Percentiles rank a stretch among this genome's conserved stretches.
Conservation (phyloP, 2,113 vertebrate species). For the Spheniscus mendiculus region DNA sequence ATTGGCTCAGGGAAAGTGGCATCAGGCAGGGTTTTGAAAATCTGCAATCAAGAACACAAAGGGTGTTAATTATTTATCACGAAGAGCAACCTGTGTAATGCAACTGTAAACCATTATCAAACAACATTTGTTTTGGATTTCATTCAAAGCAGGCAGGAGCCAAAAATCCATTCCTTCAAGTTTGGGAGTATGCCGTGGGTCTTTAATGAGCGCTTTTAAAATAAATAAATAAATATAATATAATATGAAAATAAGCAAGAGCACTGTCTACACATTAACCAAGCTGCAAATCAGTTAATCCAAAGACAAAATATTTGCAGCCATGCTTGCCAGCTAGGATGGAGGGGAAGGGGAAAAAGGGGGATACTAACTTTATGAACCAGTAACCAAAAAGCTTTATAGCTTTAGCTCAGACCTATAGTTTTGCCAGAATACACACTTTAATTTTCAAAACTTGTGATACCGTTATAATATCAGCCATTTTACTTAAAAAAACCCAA, state of each 20-base stretch:
- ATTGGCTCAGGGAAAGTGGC: constrained; percentile 72
- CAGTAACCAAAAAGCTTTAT: neutral
- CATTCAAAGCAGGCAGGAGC: constrained; percentile 41
- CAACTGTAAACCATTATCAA: constrained; percentile 59
- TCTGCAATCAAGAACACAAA: constrained; percentile 85
- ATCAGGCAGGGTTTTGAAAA: constrained; percentile 91
- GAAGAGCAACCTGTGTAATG: constrained; percentile 47
- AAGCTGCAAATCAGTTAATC: constrained; percentile 35
- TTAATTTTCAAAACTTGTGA: constrained; percentile 3
- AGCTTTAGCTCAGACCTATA: neutral
- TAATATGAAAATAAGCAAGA: constrained; percentile 39
- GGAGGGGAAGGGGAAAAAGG: neutral
- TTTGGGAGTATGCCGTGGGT: neutral
- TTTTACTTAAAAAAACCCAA: neutral
- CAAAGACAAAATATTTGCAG: constrained; percentile 12
- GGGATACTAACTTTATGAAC: neutral
- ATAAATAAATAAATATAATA: constrained; percentile 30
- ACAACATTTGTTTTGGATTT: constrained; percentile 64
- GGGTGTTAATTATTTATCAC: constrained; percentile 63
- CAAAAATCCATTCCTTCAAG: constrained; percentile 63
- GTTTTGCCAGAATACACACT: neutral
- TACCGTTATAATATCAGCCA: neutral
- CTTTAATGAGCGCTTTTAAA: constrained; percentile 48
- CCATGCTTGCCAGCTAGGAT: neutral
- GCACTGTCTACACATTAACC: constrained; percentile 21